phyloP scores from a whole-genome alignment of 2,113 vertebrate genomes.

The Desmodus rotundus region DNA sequence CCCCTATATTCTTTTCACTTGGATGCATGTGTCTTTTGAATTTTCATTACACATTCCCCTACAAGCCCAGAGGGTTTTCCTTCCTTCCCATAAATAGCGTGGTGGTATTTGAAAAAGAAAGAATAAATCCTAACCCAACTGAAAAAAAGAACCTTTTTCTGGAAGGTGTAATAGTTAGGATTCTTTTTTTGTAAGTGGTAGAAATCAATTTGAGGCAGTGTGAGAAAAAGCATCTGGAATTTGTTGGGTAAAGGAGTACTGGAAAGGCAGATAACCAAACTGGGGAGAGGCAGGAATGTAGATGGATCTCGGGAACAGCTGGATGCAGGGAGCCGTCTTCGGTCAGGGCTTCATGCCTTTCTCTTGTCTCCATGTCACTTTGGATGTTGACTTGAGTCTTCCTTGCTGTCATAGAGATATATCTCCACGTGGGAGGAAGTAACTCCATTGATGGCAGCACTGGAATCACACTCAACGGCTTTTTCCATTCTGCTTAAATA shows the following conservation, averaged over 20 bases:
- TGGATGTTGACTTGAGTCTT: not conserved
- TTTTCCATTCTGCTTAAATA: not conserved
- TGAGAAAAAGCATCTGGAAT: not conserved
- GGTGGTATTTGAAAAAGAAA: conserved; percentile 49
- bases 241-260: not conserved
- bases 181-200: not conserved
- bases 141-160: not conserved
- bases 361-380: not conserved
- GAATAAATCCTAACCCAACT: not conserved
- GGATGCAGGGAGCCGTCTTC: not conserved
- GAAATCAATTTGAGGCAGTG: not conserved
- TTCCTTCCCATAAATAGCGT: conserved; percentile 15
- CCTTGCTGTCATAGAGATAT: not conserved
- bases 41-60: conserved; percentile 52
- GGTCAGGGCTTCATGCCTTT: not conserved
- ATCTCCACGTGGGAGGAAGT: not conserved
- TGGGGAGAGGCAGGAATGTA: not conserved
- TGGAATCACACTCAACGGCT: not conserved
- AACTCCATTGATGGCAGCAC: not conserved
- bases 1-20: conserved; percentile 44
- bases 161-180: not conserved
- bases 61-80: conserved; percentile 38
- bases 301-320: not conserved
- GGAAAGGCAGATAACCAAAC: not conserved
- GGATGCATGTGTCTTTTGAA: conserved; percentile 57